These are phyloP conservation scores for Grammomys dolichurus DNA, from an alignment of 2,113 vertebrate genomes.

Conservation along the genomic window DNA sequence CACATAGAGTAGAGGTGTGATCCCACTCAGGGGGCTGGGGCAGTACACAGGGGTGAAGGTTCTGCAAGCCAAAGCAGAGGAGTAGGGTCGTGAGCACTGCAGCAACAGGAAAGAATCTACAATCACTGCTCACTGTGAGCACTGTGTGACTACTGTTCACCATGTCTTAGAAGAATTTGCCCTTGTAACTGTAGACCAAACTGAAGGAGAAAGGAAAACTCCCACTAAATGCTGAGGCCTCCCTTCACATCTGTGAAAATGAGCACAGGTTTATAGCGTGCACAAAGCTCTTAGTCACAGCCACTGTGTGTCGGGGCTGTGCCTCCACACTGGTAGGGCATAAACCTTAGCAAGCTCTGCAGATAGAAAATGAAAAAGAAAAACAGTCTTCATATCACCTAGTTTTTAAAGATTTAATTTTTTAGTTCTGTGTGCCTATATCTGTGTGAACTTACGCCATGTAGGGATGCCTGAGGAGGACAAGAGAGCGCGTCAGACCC, in stretches of 20 bases:
- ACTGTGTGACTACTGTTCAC: neutral
- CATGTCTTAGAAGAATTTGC: constrained; percentile 15
- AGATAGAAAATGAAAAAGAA: constrained; percentile 20
- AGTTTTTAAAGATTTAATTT: neutral
- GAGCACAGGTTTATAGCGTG: neutral
- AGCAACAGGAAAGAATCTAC: neutral
- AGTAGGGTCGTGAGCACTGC: neutral
- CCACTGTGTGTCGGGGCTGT: neutral
- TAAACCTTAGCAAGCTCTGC: neutral
- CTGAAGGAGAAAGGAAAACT: constrained; percentile 37
- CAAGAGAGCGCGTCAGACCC: neutral
- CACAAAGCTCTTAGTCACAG: neutral
- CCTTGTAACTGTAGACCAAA: constrained; percentile 40
- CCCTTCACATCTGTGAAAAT: neutral
- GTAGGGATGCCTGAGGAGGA: neutral
- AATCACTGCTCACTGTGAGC: neutral
- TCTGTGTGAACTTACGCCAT: neutral
- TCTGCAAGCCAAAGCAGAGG: constrained; percentile 69
- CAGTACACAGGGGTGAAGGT: constrained; percentile 83
- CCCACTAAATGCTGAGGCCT: neutral
- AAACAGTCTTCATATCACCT: neutral
- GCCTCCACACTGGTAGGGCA: neutral
- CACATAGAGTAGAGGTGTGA: constrained; percentile 80
- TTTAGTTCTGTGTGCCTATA: neutral
- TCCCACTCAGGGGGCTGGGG: constrained; percentile 79